Evolutionary conservation across 2,113 vertebrate species (phyloP).

Genomic region (Dicaeum eximium): DNA sequence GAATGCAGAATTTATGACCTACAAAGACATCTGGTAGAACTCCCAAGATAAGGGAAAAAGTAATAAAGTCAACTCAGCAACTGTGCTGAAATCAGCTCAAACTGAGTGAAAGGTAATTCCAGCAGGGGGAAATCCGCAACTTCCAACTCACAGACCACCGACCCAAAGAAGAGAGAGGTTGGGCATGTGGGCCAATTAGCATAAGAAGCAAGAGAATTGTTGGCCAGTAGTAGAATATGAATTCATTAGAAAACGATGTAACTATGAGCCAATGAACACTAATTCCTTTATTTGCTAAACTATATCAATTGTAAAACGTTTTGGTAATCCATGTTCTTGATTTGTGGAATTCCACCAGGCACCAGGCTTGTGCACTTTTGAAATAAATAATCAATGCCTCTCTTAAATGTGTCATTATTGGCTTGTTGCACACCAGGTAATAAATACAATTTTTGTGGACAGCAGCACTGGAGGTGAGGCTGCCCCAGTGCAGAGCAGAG

Average conservation of each 20-base stretch:
- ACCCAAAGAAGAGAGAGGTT: neutral
- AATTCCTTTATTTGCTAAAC: neutral
- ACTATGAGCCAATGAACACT: neutral
- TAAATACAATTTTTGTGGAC: neutral
- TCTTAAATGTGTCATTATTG: neutral
- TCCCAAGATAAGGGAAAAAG: neutral
- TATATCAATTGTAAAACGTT: neutral
- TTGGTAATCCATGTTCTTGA: fast-evolving
- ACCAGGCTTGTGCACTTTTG: neutral
- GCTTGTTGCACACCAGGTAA: neutral
- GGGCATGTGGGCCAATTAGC: neutral
- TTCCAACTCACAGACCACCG: neutral
- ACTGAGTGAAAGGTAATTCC: neutral
- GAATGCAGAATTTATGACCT: neutral
- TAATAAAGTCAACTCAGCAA: neutral
- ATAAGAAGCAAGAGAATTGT: neutral
- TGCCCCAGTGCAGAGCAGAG: neutral
- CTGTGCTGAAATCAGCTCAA: neutral
- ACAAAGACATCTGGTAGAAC: neutral
- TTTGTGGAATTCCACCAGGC: neutral
- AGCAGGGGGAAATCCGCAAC: neutral
- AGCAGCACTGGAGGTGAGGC: neutral
- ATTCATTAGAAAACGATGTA: neutral
- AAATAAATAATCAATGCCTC: neutral
- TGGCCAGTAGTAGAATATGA: neutral